A percentile compares a stretch with the other conserved stretches of the same genome.
phyloP scores from a whole-genome alignment of 2,888 invertebrate genomes.

The Lasioglossum leucozonium region DNA sequence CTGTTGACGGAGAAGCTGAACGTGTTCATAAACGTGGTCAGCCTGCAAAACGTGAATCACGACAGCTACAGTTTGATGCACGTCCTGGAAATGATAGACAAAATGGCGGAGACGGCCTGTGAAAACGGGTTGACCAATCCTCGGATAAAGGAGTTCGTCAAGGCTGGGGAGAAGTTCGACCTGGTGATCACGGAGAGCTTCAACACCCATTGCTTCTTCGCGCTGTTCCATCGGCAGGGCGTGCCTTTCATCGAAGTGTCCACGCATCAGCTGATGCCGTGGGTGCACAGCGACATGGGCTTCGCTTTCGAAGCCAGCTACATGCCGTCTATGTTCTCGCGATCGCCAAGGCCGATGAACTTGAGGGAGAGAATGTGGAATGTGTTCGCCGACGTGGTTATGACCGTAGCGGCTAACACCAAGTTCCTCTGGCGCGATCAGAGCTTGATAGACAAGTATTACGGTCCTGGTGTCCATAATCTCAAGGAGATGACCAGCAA shows the following conservation, averaged over 20 bases:
- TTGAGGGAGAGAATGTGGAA: constrained; percentile 85
- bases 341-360: constrained; percentile 84
- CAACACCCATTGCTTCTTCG: constrained; percentile 90
- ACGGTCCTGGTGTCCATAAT: constrained; percentile 86
- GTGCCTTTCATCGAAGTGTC: constrained; percentile 87
- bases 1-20: constrained; percentile 81
- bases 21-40: constrained; percentile 67
- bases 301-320: constrained; percentile 87
- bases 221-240: constrained; percentile 87
- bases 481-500: constrained; percentile 86
- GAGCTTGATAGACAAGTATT: constrained; percentile 83
- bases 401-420: constrained; percentile 74
- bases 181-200: constrained; percentile 90
- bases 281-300: constrained; percentile 86
- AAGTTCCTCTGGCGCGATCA: constrained; percentile 83
- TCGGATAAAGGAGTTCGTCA: constrained; percentile 74
- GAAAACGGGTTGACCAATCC: constrained; percentile 82
- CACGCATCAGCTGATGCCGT: constrained; percentile 85
- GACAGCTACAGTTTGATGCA: rapidly evolving
- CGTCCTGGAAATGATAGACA: constrained; percentile 68
- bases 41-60: constrained; percentile 47
- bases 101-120: constrained; percentile 83
- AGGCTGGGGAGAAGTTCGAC: constrained; percentile 86
- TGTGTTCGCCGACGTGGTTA: constrained; percentile 79
- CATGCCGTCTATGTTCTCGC: constrained; percentile 86